phyloP scores from a whole-genome alignment of 2,113 vertebrate genomes.

The rabbit (Oryctolagus cuniculus) region DNA sequence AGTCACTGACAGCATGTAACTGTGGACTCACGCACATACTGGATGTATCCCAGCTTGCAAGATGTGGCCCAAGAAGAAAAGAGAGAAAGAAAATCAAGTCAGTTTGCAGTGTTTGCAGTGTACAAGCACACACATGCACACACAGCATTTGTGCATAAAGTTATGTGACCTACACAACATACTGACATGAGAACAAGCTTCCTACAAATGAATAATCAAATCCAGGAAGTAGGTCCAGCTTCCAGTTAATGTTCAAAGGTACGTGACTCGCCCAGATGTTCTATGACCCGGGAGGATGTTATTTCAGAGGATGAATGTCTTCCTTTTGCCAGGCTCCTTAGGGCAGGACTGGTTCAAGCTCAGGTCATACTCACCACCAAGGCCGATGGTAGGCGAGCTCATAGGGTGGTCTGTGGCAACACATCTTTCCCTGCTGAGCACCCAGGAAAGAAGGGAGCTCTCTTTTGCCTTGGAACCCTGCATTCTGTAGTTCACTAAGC shows the following conservation, averaged over 20 bases:
- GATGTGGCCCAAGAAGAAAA: neutral
- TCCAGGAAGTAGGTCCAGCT: neutral
- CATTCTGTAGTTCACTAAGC: neutral
- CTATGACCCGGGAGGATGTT: neutral
- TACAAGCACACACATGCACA: neutral
- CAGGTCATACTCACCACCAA: neutral
- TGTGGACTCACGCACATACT: neutral
- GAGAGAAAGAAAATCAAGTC: neutral
- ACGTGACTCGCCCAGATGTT: neutral
- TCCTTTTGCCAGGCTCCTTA: neutral
- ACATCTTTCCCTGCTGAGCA: neutral
- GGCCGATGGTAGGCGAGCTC: neutral
- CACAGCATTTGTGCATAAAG: neutral
- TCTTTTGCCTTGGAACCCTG: neutral
- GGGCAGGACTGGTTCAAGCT: neutral
- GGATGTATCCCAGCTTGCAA: neutral
- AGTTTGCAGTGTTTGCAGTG: neutral
- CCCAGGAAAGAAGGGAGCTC: neutral
- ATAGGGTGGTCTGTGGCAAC: neutral
- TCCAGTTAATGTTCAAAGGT: neutral
- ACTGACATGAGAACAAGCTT: neutral
- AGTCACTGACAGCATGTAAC: neutral
- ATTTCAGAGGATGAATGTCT: neutral
- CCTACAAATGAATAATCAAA: slow-evolving; percentile 24
- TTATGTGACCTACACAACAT: neutral